Percentiles rank a stretch among this genome's conserved stretches.
Conservation (phyloP, 2,888 invertebrate species). For the Mythimna loreyi region DNA sequence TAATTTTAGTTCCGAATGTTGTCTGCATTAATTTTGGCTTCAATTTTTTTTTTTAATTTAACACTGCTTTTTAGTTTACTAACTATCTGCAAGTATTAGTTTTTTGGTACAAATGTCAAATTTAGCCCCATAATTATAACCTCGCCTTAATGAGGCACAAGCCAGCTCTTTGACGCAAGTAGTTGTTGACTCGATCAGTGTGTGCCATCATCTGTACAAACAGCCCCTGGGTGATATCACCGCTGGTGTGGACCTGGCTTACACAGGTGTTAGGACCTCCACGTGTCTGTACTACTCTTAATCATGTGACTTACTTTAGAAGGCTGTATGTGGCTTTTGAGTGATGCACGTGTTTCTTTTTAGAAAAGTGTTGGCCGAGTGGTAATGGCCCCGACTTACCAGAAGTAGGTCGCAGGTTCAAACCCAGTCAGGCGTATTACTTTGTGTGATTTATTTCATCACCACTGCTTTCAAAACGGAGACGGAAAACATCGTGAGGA, state of each 20-base stretch:
- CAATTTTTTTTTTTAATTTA: neutral
- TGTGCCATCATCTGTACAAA: constrained; percentile 81
- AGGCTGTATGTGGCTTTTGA: neutral
- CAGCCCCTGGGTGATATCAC: constrained; percentile 80
- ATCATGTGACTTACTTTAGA: constrained; percentile 22
- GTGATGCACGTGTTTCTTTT: neutral
- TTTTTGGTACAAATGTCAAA: no score
- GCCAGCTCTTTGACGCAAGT: constrained; percentile 82
- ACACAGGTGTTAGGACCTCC: constrained; percentile 69
- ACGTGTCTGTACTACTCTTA: constrained; percentile 46
- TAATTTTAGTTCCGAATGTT: neutral
- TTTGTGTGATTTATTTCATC: no score
- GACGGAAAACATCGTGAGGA: no score
- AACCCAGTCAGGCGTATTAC: no score
- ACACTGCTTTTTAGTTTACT: no score
- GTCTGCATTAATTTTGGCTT: neutral
- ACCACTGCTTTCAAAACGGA: no score
- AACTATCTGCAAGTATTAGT: no score
- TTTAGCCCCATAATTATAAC: no score
- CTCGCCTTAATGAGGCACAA: constrained; percentile 71
- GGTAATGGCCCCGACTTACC: no score
- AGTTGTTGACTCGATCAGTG: constrained; percentile 71
- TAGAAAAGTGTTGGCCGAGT: no score
- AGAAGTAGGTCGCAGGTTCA: no score
- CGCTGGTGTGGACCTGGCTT: constrained; percentile 57